These are phyloP conservation scores for Mamestra brassicae DNA, from an alignment of 2,888 invertebrate genomes.

Conservation along the genomic window DNA sequence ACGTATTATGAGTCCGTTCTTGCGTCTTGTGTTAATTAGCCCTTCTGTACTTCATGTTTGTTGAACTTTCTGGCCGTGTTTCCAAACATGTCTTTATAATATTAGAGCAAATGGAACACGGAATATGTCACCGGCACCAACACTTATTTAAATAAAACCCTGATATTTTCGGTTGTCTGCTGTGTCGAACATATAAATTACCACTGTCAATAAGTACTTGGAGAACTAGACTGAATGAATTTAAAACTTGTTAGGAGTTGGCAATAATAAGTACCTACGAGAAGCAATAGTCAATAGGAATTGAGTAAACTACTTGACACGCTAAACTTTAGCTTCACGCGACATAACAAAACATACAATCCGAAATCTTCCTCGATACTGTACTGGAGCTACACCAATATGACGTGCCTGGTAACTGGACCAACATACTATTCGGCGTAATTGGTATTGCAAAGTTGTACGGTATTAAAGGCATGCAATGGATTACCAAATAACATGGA, in stretches of 20 bases:
- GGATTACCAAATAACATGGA: conserved; percentile 13
- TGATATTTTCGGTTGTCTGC: conserved; percentile 42
- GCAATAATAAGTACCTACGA: conserved; percentile 48
- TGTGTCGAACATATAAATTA: conserved; percentile 55
- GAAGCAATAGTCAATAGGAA: conserved; percentile 27
- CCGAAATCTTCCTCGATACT: conserved; percentile 4
- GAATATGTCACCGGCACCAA: conserved; percentile 45
- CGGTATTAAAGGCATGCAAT: background rate
- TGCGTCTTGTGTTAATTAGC: conserved; percentile 5
- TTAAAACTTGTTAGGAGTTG: conserved; percentile 39
- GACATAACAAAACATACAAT: conserved; percentile 31
- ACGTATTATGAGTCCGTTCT: background rate
- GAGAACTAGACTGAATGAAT: conserved; percentile 44
- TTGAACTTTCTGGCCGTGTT: conserved; percentile 31
- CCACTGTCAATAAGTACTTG: conserved; percentile 36
- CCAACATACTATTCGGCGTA: conserved; percentile 12
- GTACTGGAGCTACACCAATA: conserved; percentile 8
- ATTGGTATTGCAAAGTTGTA: conserved; percentile 21
- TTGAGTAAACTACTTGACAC: conserved; percentile 43
- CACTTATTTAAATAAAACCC: conserved; percentile 49
- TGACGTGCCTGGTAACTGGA: conserved; percentile 22
- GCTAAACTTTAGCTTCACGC: conserved; percentile 37
- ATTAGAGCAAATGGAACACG: conserved; percentile 49
- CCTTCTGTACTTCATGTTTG: conserved; percentile 26
- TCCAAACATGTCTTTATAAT: conserved; percentile 55